These are phyloP conservation scores for Drosophila rufa DNA, from an alignment of 1,140 invertebrate genomes.

Conservation along the genomic window DNA sequence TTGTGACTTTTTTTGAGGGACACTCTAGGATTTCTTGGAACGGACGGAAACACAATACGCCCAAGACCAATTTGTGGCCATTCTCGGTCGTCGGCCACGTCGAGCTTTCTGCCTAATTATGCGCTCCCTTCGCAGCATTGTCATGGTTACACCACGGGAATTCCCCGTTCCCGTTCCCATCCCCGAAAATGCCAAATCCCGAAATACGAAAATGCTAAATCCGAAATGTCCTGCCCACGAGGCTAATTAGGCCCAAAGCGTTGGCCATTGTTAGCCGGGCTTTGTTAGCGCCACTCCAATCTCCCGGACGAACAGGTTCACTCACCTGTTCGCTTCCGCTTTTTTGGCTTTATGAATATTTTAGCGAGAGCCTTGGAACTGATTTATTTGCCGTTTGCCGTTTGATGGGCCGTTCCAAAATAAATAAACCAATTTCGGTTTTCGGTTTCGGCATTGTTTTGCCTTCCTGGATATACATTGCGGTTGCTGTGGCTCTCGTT, in stretches of 20 bases:
- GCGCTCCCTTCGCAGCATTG: slow-evolving; percentile 53
- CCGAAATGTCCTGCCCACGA: slow-evolving; percentile 51
- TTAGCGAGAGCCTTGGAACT: slow-evolving; percentile 28
- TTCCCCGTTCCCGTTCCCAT: too few species aligned
- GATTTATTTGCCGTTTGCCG: slow-evolving; percentile 33
- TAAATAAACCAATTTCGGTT: slow-evolving; percentile 51
- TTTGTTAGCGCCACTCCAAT: slow-evolving; percentile 48
- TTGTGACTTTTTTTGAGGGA: slow-evolving; percentile 22
- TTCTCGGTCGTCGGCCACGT: slow-evolving; percentile 21
- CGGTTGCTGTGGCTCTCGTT: slow-evolving; percentile 36
- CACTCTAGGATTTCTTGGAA: slow-evolving; percentile 35
- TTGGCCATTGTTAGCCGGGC: slow-evolving; percentile 62
- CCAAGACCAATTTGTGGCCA: slow-evolving; percentile 48
- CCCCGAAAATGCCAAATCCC: slow-evolving; percentile 2
- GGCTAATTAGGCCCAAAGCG: slow-evolving; percentile 78
- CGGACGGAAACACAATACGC: slow-evolving; percentile 39
- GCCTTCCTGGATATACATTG: slow-evolving; percentile 18
- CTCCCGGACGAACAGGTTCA: neutral
- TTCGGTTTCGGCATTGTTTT: slow-evolving; percentile 32
- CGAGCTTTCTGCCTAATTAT: slow-evolving; percentile 68
- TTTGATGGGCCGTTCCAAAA: slow-evolving; percentile 37
- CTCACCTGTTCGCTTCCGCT: slow-evolving; percentile 47
- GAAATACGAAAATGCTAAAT: slow-evolving; percentile 32
- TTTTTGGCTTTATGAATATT: slow-evolving; percentile 64
- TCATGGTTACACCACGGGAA: slow-evolving; percentile 12